phyloP scores from a whole-genome alignment of 2,888 invertebrate genomes.

The Xanthorhoe spadicearia region DNA sequence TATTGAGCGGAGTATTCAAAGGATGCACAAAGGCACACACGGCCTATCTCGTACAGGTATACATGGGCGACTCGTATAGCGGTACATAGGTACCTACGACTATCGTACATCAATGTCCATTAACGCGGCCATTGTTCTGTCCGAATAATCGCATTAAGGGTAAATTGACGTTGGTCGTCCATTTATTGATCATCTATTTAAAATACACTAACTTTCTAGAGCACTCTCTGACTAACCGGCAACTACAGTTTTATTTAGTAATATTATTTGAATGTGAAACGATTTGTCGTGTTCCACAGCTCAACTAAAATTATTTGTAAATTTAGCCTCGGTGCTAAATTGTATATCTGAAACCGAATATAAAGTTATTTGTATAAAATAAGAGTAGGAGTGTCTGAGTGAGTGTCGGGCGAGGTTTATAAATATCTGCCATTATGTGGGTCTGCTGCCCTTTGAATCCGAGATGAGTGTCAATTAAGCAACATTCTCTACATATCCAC shows the following conservation, averaged over 20 bases:
- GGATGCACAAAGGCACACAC: conserved; percentile 25
- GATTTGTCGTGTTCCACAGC: conserved; percentile 1
- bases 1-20: conserved; percentile 22
- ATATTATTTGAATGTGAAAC: too few relatives aligned
- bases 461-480: conserved; percentile 73
- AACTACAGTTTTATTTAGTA: background rate
- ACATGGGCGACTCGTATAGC: background rate
- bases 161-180: conserved; percentile 55
- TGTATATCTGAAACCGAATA: conserved; percentile 19
- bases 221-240: background rate
- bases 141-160: conserved; percentile 59
- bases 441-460: conserved; percentile 71
- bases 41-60: background rate
- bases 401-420: conserved; percentile 48
- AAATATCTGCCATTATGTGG: conserved; percentile 65
- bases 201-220: conserved; percentile 38
- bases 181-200: conserved; percentile 54
- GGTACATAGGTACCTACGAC: background rate
- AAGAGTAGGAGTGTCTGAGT: conserved; percentile 25
- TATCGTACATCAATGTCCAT: conserved; percentile 52
- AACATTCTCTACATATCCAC: conserved; percentile 55
- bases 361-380: conserved; percentile 31
- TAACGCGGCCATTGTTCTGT: conserved; percentile 52
- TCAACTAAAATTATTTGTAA: background rate
- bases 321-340: background rate